Base-by-base conservation (phyloP, 2,797 vertebrate genomes). In the Erethizon dorsatum region DNA sequence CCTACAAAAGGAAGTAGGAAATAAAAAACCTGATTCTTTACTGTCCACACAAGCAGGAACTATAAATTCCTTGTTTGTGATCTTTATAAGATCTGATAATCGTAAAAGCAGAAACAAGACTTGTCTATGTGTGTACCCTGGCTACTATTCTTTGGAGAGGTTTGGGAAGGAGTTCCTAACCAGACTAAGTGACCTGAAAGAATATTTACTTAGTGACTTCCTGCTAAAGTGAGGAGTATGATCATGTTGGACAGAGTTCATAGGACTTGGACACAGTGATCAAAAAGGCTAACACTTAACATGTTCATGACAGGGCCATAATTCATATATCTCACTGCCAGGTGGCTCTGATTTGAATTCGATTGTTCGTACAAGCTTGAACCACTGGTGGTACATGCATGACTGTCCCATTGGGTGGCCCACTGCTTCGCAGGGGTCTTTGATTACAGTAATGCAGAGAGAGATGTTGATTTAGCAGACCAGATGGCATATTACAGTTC, bases 1-100 rank as follows among this genome's bases (percentile, higher is more conserved):
- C 56, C 45, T 67, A n/a, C 6, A 90, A 73, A 95, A 95, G 47
- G 59, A 96, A 93, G 54, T 80, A 84, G 61, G n/a, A 75, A 95
- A 31, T 83, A 87, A 84, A 71, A 96, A 90, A 85, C 59, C 26
- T 71, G 59, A 37, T 91, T 94, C 77, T 94, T 88, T 88, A 73
- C 71, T 67, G 2, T 88, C 47, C 89, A 50, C 17, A 3, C 83
- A 82, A 95, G n/a, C 59, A 92, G 67, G 47, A 93, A 80, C 57
- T 92, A 0, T 83, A 45, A 88, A 28, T 92, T 93, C 37, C 37
- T 88, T 86, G 75, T 90, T 91, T 95, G 28, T 94, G 59, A 89
- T 93, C 56, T 59, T 61, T 89, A 2, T 84, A 94, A 94, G 63
- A 61, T 78, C 56, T 88, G 50, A 41, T 78, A 59, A 45, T 37